phyloP scores from a whole-genome alignment of 2,888 invertebrate species.

The Acanthacorydalis orientalis region DNA sequence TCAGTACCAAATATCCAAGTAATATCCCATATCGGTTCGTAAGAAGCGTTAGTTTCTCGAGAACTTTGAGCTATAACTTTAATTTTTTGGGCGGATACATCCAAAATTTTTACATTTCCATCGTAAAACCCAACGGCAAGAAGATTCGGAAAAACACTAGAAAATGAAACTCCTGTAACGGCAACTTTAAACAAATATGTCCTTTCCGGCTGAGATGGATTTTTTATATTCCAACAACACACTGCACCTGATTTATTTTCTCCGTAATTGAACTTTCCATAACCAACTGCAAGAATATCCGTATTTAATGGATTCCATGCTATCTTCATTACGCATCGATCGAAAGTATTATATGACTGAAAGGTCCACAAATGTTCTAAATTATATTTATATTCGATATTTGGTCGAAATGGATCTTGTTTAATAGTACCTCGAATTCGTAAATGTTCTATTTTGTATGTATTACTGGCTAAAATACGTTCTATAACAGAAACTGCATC shows the following conservation, averaged over 20 bases:
- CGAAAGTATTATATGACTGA: conserved; percentile 30
- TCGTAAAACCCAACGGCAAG: conserved; percentile 60
- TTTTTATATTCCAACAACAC: conserved; percentile 66
- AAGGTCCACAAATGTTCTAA: conserved; percentile 52
- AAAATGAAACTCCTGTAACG: conserved; percentile 54
- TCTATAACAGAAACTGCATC: conserved; percentile 49
- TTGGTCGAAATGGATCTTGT: conserved; percentile 42
- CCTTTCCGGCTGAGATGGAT: conserved; percentile 60
- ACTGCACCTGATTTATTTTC: conserved; percentile 41
- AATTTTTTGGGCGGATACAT: conserved; percentile 39
- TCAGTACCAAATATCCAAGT: conserved; percentile 37
- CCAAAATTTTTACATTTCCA: conserved; percentile 53
- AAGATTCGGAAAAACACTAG: conserved; percentile 47
- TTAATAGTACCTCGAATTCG: conserved; percentile 46
- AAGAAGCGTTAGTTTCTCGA: conserved; percentile 39
- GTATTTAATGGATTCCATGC: conserved; percentile 50
- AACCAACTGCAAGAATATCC: conserved; percentile 58
- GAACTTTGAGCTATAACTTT: conserved; percentile 36
- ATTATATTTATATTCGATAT: conserved; percentile 48
- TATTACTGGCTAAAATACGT: conserved; percentile 53
- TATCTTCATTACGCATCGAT: conserved; percentile 41
- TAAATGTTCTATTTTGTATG: conserved; percentile 48
- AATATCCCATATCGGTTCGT: conserved; percentile 49
- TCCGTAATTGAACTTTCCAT: conserved; percentile 47
- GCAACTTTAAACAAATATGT: conserved; percentile 42